Base-by-base conservation (phyloP, 2,797 vertebrate genomes). In the Parauchenoglanis punctatus region DNA sequence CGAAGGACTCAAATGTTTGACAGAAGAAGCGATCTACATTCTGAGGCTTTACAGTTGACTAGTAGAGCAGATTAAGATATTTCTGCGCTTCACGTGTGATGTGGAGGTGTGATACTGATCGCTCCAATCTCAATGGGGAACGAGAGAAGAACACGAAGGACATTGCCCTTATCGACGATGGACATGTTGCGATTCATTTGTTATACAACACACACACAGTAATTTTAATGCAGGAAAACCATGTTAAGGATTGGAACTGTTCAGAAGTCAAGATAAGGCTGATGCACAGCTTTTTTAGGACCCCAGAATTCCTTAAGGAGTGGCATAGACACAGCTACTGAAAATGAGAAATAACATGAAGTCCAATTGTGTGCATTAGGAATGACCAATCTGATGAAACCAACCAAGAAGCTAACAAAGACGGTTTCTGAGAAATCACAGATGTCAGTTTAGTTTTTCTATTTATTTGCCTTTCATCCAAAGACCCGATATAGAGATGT, bases 1-100 rank as follows among this genome's bases (percentile, higher is more conserved):
- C 95, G 91, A 97, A 97, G 93, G 96, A 97, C 75, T 20, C 61
- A 0, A 13, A 81, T 1, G 25, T 82, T 25, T 86, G 68, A 81
- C n/a, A 11, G n/a, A 15, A 75, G 49, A 77, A n/a, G 23, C 0
- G 13, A 82, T 31, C 18, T 20, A 6, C 17, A 12, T 8, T n/a
- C 23, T 10, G 63, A 67, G n/a, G 63, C 12, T 28, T 67, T 31
- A 20, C 10, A 18, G 15, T 20, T 4, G 68, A 49, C 44, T 11
- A 6, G 17, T 12, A 40, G 40, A 73, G 46, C 72, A 18, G 49
- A 18, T 76, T 20, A 40, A 18, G 70, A 5, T 5, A 8, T 11
- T 23, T 73, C 73, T 18, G 75, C 20, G 35, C 52, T 35, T 31
- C 28, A 4, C 49, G n/a, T 3, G 25, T 1, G 44, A 49, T 28